Evolutionary conservation across 2,797 vertebrate species (phyloP).

Genomic region (Crax fasciolata): DNA sequence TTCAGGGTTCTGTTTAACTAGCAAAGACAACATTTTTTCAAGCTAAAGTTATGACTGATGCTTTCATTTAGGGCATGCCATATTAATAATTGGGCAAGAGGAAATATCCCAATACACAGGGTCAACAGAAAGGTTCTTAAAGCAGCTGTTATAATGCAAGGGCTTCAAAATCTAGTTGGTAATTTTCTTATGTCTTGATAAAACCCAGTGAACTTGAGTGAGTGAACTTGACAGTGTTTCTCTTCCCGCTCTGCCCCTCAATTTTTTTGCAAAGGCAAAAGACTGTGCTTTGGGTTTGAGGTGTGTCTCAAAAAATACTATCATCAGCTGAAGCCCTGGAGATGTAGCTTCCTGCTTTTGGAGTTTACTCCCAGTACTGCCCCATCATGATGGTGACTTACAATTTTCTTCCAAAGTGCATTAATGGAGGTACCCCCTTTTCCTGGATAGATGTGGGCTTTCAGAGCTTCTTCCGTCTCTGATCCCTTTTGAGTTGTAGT

Average conservation of each 20-base stretch:
- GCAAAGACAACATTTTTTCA: constrained; percentile 15
- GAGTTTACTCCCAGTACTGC: not conserved
- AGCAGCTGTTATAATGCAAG: not conserved
- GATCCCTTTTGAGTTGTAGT: not conserved
- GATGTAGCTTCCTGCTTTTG: not conserved
- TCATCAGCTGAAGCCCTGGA: not conserved
- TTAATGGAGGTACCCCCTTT: not conserved
- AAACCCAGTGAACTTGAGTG: not conserved
- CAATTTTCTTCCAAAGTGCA: not conserved
- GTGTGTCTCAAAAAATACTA: fast-evolving
- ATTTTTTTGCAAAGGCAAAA: not conserved
- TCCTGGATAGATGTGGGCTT: not conserved
- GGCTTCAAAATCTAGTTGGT: not conserved
- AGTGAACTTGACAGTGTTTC: not conserved
- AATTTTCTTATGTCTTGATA: not conserved
- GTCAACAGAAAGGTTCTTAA: not conserved
- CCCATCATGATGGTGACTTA: not conserved
- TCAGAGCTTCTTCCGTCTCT: not conserved
- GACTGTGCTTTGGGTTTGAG: fast-evolving
- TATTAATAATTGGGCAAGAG: not conserved
- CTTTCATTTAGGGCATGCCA: not conserved
- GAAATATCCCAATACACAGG: fast-evolving
- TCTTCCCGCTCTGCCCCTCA: not conserved
- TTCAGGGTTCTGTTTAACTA: not conserved
- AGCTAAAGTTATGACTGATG: not conserved